A percentile compares a stretch with the other conserved stretches of the same genome.
Conservation (phyloP, 2,797 vertebrate genomes). For the Melanotaenia maccullochi region DNA sequence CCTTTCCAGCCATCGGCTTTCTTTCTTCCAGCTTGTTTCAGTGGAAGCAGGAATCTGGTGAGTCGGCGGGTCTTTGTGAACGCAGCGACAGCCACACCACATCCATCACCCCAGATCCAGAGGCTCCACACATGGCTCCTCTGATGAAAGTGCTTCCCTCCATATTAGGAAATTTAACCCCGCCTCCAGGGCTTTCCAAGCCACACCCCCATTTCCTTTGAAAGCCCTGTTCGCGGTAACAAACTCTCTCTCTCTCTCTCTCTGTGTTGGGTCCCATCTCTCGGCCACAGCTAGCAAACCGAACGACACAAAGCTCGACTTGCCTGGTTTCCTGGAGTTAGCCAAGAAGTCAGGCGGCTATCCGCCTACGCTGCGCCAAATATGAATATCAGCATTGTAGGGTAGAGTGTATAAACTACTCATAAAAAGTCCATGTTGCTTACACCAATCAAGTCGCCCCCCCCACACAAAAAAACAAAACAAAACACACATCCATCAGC, state of each 20-base stretch:
- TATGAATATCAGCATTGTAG: neutral
- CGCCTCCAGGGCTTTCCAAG: slow-evolving; percentile 48
- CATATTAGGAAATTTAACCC: slow-evolving; percentile 65
- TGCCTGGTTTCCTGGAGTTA: slow-evolving; percentile 24
- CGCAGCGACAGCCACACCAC: slow-evolving; percentile 11
- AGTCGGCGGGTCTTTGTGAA: slow-evolving; percentile 14
- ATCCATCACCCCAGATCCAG: slow-evolving; percentile 58
- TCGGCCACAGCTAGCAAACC: slow-evolving; percentile 25
- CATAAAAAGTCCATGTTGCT: no score
- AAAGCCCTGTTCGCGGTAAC: slow-evolving; percentile 31
- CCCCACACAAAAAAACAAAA: neutral
- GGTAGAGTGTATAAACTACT: no score
- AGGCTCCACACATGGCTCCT: slow-evolving; percentile 76
- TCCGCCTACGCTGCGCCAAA: neutral
- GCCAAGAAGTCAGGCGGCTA: neutral
- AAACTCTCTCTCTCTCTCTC: slow-evolving; percentile 43
- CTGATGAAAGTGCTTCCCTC: slow-evolving; percentile 86
- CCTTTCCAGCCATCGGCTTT: no score
- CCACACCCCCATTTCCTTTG: slow-evolving; percentile 39
- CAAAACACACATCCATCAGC: neutral
- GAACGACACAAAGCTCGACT: slow-evolving; percentile 7
- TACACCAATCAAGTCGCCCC: no score
- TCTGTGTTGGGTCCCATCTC: slow-evolving; percentile 41
- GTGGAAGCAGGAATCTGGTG: neutral
- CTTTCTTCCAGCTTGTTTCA: neutral